Conservation (phyloP, 2,113 vertebrate species). For the Malurus cyaneus region DNA sequence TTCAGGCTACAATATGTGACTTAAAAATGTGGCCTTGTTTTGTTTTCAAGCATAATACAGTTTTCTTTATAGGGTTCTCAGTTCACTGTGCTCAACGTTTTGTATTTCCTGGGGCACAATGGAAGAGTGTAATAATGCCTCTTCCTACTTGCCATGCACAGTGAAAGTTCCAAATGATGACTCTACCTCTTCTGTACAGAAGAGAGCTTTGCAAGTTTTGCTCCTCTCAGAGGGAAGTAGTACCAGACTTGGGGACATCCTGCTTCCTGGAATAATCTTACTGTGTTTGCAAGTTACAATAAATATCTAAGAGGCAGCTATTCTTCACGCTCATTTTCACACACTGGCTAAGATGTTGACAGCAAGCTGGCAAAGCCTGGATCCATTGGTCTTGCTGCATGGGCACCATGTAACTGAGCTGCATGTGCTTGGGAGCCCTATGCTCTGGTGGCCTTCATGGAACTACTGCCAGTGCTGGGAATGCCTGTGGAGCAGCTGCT, state of each 20-base stretch:
- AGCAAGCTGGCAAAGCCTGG: background rate
- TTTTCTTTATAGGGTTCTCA: background rate
- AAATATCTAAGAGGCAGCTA: background rate
- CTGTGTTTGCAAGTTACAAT: background rate
- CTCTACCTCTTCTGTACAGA: background rate
- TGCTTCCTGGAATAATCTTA: background rate
- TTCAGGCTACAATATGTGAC: background rate
- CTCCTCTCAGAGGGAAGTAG: background rate
- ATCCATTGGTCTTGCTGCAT: background rate
- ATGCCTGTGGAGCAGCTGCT: background rate
- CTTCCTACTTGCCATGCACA: background rate
- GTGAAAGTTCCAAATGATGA: background rate
- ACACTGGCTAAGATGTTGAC: background rate
- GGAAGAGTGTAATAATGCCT: background rate
- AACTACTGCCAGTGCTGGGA: background rate
- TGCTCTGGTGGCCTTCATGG: fast-evolving
- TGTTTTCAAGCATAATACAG: background rate
- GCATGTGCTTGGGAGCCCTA: background rate
- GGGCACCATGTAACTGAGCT: background rate
- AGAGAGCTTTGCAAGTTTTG: background rate
- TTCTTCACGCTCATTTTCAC: background rate
- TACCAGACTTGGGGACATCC: background rate
- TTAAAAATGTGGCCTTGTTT: background rate
- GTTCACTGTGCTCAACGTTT: background rate
- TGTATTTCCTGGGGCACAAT: background rate